Percentiles rank a stretch among this genome's conserved stretches.
These are phyloP conservation scores for Oncorhynchus gorbuscha DNA, from an alignment of 2,113 vertebrate genomes.

Conservation along the genomic window DNA sequence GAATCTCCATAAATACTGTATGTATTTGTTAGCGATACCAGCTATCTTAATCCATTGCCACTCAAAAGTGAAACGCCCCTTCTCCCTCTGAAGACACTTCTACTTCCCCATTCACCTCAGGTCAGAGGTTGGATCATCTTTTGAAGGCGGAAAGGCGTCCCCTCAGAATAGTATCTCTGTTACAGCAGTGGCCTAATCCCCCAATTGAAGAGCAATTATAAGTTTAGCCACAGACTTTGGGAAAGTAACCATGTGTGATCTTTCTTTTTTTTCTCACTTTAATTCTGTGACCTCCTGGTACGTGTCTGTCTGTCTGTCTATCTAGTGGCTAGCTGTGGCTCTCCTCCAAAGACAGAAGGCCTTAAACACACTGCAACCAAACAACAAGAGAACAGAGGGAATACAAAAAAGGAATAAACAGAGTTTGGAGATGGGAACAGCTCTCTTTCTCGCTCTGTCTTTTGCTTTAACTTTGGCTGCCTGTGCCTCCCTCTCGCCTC, in stretches of 20 bases:
- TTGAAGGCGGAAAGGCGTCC: conserved; percentile 63
- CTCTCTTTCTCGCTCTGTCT: neutral
- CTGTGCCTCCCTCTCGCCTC: conserved; percentile 17
- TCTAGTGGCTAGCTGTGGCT: neutral
- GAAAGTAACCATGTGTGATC: conserved; percentile 68
- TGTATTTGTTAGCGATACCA: conserved; percentile 43
- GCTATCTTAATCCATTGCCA: conserved; percentile 55
- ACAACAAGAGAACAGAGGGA: conserved; percentile 1
- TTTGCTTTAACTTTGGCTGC: conserved; percentile 36
- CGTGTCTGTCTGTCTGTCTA: neutral
- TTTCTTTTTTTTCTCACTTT: conserved; percentile 32
- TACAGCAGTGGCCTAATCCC: conserved; percentile 72
- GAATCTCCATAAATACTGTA: too few species aligned
- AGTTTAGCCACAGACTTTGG: conserved; percentile 62
- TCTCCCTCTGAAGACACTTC: conserved; percentile 6
- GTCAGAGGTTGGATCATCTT: conserved; percentile 65
- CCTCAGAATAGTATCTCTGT: conserved; percentile 69
- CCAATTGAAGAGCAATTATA: conserved; percentile 78
- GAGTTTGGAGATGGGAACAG: conserved; percentile 25
- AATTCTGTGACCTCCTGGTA: conserved; percentile 5
- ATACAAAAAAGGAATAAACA: conserved; percentile 18
- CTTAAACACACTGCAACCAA: conserved; percentile 46
- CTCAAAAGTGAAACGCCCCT: conserved; percentile 28
- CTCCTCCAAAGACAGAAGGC: neutral
- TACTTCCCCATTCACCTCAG: conserved; percentile 58